Conservation (phyloP, 2,113 vertebrate genomes). For the Vombatus ursinus region DNA sequence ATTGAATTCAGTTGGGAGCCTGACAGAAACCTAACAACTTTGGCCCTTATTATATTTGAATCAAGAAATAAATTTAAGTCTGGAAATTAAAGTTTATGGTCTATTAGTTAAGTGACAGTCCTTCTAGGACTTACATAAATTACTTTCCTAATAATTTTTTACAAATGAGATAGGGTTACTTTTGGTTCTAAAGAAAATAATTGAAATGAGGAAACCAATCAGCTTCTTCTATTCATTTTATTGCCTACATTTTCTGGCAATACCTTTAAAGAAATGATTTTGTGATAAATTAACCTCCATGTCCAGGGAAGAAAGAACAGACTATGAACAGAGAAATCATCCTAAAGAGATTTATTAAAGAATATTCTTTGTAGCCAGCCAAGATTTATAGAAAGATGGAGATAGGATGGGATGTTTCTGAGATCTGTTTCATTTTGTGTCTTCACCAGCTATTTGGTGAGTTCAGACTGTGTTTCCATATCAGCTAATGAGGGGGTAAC, state of each 20-base stretch:
- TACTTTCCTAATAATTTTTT: background rate
- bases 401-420: background rate
- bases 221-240: background rate
- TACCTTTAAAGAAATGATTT: background rate
- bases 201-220: background rate
- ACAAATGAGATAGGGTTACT: background rate
- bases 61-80: background rate
- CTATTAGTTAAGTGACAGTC: background rate
- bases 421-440: background rate
- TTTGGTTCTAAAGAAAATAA: background rate
- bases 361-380: background rate
- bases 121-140: background rate
- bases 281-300: background rate
- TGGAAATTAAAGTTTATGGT: background rate
- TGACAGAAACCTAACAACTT: background rate
- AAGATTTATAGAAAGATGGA: background rate
- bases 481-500: background rate
- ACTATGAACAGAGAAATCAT: background rate
- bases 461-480: background rate
- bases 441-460: background rate
- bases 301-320: background rate
- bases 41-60: background rate
- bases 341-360: background rate
- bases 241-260: background rate
- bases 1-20: background rate